Evolutionary conservation across 2,888 invertebrate species (phyloP), one percentile per base, ranked within the genome.

Genomic region (Heliconius ismenius): DNA sequence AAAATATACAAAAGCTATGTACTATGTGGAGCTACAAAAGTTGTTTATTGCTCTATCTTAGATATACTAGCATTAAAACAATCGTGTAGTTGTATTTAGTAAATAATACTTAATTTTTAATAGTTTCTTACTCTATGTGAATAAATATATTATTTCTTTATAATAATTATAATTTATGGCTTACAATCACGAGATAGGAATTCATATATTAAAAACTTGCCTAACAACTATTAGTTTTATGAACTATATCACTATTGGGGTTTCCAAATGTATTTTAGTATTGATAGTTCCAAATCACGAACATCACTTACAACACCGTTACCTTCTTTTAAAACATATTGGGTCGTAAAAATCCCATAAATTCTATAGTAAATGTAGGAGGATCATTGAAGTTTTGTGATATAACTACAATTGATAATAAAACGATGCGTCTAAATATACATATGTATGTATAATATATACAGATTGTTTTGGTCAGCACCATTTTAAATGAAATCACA

Each of bases 321-420:
- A 89, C 83, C 84, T 83, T 85, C 84, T 86, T 89, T 88, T 87
- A 87, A 90, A 90, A 88, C 89, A 90, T 90, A 89, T 90, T 89
- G 86, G 89, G 87, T 88, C 86, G 88, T 90, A 89, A 90, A 90
- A 87, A 81, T 81, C 81, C 84, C 87, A 83, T 90, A 89, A 89
- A 89, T 87, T 88, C 86, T 83, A 86, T 69, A 81, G 82, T 78
- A 79, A 80, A 86, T 86, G 87, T 89, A 89, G 86, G 85, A 83
- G 86, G 84, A 79, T 76, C 80, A 74, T 67, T 58, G 76, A 28
- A 62, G 65, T 70, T 79, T 77, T 74, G 77, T 81, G 49, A 74
- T 76, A 74, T 79, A 60, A 13, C 7, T 26, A 73, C 69, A 76
- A 69, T 74, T 75, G 58, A 62, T 63, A 68, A 76, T 79, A 67